Conservation (phyloP, 2,113 vertebrate species). For the Stigmatopora argus region DNA sequence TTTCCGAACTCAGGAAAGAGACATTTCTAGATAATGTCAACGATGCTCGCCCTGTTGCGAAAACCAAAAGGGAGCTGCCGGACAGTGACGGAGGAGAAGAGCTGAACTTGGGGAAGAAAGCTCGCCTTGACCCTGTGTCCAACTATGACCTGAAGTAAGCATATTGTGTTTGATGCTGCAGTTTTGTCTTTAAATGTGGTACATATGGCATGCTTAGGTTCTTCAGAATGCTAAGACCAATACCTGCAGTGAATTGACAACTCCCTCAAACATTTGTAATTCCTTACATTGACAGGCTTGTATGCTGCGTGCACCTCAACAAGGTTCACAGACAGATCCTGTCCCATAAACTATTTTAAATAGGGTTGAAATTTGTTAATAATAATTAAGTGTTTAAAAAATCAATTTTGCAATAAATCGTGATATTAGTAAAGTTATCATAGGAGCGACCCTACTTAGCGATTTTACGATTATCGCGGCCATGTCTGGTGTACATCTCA, state of each 20-base stretch:
- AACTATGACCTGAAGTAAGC: constrained; percentile 83
- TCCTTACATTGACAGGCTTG: background rate
- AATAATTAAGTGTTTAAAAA: too few relatives aligned
- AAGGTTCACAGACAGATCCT: too few relatives aligned
- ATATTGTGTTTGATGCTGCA: background rate
- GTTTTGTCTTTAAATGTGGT: background rate
- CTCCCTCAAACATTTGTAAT: background rate
- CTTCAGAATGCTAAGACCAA: background rate
- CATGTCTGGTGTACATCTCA: too few relatives aligned
- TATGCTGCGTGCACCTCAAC: background rate
- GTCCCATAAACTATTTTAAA: too few relatives aligned
- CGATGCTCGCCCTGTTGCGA: constrained; percentile 38
- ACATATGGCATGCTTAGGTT: background rate
- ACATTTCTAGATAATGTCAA: constrained; percentile 49
- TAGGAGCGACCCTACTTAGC: too few relatives aligned
- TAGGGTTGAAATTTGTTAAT: too few relatives aligned
- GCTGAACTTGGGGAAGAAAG: constrained; percentile 75
- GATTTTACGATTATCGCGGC: too few relatives aligned
- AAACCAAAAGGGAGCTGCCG: constrained; percentile 69
- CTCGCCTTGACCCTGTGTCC: constrained; percentile 72
- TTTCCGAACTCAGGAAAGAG: constrained; percentile 65
- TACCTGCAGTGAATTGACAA: background rate
- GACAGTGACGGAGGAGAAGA: constrained; percentile 72
- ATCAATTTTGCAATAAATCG: too few relatives aligned
- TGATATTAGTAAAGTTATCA: too few relatives aligned